A percentile compares a stretch with the other conserved stretches of the same genome.
Conservation (phyloP, 2,113 vertebrate species). For the Xiphophorus maculatus region DNA sequence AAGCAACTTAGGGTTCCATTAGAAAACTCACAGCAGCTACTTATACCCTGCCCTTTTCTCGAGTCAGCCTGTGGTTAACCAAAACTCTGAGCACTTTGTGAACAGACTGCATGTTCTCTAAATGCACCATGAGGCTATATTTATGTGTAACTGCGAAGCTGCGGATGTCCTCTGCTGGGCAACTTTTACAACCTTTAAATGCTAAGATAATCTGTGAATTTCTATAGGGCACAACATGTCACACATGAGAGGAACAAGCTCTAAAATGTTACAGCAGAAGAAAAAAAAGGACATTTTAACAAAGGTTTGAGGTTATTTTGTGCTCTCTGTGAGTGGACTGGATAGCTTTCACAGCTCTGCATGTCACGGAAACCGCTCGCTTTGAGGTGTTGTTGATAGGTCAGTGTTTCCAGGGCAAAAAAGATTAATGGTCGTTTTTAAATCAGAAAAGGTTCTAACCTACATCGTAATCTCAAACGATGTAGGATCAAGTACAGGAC, state of each 20-base stretch:
- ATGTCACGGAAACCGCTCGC: slow-evolving; percentile 13
- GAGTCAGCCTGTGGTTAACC: slow-evolving; percentile 56
- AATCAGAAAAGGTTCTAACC: neutral
- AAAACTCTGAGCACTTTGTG: slow-evolving; percentile 4
- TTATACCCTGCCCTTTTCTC: neutral
- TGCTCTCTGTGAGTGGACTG: neutral
- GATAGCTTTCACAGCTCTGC: neutral
- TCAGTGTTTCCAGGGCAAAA: slow-evolving; percentile 16
- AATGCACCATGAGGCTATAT: neutral
- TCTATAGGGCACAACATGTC: neutral
- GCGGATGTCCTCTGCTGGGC: neutral
- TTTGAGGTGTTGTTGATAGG: slow-evolving; percentile 20
- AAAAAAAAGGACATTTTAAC: neutral
- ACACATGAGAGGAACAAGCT: neutral
- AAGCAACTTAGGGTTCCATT: slow-evolving; percentile 32
- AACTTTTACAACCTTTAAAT: neutral
- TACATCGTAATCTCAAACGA: neutral
- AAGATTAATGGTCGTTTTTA: neutral
- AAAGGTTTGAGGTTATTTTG: neutral
- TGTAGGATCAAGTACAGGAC: no score
- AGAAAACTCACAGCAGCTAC: neutral
- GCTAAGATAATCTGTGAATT: neutral
- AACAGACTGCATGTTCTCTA: slow-evolving; percentile 11
- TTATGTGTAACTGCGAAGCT: neutral
- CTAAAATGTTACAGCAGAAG: neutral